Percentiles rank a stretch among this genome's conserved stretches.
Conservation (phyloP, 2,888 invertebrate genomes). For the Torymus texanus region DNA sequence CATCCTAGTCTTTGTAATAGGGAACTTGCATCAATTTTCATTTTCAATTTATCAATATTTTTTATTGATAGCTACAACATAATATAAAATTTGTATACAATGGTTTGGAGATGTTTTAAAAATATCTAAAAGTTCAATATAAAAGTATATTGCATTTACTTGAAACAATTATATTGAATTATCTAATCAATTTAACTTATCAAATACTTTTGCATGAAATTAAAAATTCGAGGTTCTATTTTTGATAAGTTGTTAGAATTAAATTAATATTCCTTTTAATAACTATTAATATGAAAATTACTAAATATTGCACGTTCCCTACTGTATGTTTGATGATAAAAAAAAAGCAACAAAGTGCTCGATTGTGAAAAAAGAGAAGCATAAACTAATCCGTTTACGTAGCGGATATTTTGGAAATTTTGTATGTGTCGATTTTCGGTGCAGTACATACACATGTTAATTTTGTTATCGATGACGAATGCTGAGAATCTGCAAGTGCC, state of each 20-base stretch:
- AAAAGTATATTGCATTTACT: neutral
- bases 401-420: conserved; percentile 13
- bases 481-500: conserved; percentile 51
- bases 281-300: conserved; percentile 19
- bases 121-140: neutral
- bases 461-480: conserved; percentile 32
- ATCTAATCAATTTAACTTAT: too few species aligned
- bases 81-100: neutral
- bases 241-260: too few species aligned
- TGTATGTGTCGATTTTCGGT: conserved; percentile 23
- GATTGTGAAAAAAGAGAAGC: conserved; percentile 3
- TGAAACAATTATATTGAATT: neutral
- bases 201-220: too few species aligned
- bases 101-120: neutral
- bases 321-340: conserved; percentile 4
- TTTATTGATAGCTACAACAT: conserved; percentile 25
- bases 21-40: conserved; percentile 35
- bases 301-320: conserved; percentile 26
- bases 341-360: conserved; percentile 11
- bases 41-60: conserved; percentile 21
- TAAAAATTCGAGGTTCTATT: too few species aligned
- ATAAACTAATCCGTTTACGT: conserved; percentile 22
- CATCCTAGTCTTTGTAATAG: conserved; percentile 54
- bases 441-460: conserved; percentile 19
- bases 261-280: neutral